Conservation (phyloP, 2,113 vertebrate genomes). For the Raphicerus campestris region DNA sequence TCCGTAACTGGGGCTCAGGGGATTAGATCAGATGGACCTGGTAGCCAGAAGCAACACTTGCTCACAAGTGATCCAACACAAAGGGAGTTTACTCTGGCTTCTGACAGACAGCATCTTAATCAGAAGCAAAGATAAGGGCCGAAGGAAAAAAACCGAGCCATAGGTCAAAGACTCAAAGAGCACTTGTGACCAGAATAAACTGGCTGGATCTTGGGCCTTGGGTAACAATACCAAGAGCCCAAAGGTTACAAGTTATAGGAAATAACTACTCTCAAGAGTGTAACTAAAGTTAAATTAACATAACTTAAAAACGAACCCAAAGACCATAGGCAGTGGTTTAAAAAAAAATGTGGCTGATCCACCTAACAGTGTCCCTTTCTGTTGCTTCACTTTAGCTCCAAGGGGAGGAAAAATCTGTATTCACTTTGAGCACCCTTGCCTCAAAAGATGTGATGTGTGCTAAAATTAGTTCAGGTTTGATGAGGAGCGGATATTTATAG, state of each 20-base stretch:
- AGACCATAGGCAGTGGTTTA: not conserved
- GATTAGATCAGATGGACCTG: not conserved
- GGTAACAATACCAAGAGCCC: not conserved
- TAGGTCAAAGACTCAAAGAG: not conserved
- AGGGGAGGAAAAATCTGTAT: not conserved
- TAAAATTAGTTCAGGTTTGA: not conserved
- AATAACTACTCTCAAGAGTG: not conserved
- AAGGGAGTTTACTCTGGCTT: not conserved
- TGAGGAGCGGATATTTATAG: not conserved
- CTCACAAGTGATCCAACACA: conserved; percentile 5
- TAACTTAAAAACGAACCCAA: not conserved
- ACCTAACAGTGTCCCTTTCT: not conserved
- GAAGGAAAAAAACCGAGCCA: not conserved
- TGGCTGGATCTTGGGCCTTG: not conserved
- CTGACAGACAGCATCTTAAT: not conserved
- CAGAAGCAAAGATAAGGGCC: not conserved
- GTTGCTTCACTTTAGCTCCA: not conserved
- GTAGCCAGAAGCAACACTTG: not conserved
- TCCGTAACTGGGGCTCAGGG: not conserved
- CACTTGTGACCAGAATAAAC: conserved; percentile 27
- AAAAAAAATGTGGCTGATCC: not conserved
- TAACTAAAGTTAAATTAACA: not conserved
- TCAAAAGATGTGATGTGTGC: not conserved
- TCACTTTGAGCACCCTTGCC: not conserved
- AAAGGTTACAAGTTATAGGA: not conserved